Evolutionary conservation across 1,140 invertebrate genomes (phyloP), one percentile per base, ranked within the genome.

Genomic region (Sminthurides bifidus): DNA sequence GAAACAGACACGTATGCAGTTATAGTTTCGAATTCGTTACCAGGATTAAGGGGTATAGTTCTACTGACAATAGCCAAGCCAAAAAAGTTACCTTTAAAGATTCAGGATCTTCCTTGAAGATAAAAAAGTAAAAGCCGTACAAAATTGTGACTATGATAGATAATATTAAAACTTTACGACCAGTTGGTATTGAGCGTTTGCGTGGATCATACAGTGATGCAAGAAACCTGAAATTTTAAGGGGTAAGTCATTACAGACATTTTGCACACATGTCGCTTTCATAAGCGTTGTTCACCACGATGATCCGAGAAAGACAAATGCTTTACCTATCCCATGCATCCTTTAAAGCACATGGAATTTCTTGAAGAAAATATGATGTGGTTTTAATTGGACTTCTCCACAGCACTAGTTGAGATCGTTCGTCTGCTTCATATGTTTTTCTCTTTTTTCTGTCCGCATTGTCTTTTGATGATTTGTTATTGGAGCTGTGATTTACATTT

Each of bases 341-440:
- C 12, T 23, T 27, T 21, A 64, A 30, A 14, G 59, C 58, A 27
- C 63, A 61, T 17, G 63, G 63, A 38, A 84, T 70, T 79, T 94
- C 90, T 63, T 77, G 76, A 64, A 81, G 68, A 74, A 87, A 92
- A 74, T 89, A 93, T 67, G 86, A 81, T 33, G 90, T 62, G 12
- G 90, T 93, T 56, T 74, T 78, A 44, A 93, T 67, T 24, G 92
- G 92, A 67, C 79, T 79, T 66, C 83, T 78, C 90, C 90, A 95
- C 54, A 96, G 68, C 30, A 92, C 87, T 60, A 93, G 70, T 66
- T 79, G 78, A 67, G 73, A 70, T 30, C 75, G 59, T 59, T 77
- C 75, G 46, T 70, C 62, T 43, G 59, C 31, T 61, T 48, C 66
- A 60, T 15, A 57, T 51, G 26, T 64, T 35, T 48, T 59, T 64